phyloP scores from a whole-genome alignment of 1,140 invertebrate genomes.

The Helicoverpa zea region DNA sequence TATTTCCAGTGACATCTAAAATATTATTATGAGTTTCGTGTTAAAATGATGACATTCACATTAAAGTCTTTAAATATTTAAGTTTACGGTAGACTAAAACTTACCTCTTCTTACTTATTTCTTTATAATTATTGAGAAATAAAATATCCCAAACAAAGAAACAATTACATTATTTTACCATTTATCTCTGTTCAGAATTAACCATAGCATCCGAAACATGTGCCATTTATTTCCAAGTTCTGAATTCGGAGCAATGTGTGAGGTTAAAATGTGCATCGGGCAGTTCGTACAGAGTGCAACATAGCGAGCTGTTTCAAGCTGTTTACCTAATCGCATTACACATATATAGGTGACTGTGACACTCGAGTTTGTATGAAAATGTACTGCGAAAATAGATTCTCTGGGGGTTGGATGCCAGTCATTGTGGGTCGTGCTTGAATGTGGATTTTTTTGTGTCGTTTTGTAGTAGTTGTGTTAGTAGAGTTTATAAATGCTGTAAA shows the following conservation, averaged over 20 bases:
- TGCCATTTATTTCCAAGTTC: background rate
- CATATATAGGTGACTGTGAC: slow-evolving; percentile 21
- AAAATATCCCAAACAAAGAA: no score
- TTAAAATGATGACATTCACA: no score
- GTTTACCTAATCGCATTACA: slow-evolving; percentile 12
- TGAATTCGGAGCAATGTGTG: background rate
- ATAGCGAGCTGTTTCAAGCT: background rate
- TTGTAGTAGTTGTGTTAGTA: background rate
- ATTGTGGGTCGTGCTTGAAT: background rate
- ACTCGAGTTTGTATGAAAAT: slow-evolving; percentile 15
- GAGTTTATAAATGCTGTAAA: background rate
- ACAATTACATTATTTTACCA: no score
- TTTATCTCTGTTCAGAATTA: no score
- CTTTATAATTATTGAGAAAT: no score
- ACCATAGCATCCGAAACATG: background rate
- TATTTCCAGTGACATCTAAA: no score
- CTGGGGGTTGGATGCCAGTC: background rate
- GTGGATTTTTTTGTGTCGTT: background rate
- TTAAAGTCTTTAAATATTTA: no score
- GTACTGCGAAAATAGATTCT: slow-evolving; percentile 20
- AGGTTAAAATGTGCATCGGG: slow-evolving; percentile 9
- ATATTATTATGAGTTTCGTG: no score
- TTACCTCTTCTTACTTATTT: no score
- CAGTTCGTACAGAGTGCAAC: background rate
- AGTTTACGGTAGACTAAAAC: no score